phyloP scores from a whole-genome alignment of 2,113 vertebrate genomes.

The Lanius ludovicianus region DNA sequence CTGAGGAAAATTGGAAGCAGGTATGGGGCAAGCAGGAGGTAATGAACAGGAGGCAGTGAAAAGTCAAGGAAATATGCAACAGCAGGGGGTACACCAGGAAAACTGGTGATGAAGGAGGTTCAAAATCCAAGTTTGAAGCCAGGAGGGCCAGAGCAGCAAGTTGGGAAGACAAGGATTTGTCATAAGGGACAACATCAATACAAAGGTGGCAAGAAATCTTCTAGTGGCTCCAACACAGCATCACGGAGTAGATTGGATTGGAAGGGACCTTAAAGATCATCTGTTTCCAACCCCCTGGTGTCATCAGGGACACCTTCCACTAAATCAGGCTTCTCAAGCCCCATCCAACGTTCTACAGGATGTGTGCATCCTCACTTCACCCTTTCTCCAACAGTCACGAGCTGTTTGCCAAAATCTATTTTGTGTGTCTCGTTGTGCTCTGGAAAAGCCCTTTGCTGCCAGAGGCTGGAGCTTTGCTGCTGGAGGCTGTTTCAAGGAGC shows the following conservation, averaged over 20 bases:
- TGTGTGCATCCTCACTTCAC: neutral
- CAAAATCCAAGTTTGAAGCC: neutral
- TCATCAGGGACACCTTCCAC: neutral
- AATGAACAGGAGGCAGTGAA: neutral
- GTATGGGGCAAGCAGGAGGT: neutral
- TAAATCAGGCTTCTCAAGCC: neutral
- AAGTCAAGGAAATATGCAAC: neutral
- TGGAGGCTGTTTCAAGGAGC: neutral
- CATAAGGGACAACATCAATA: neutral
- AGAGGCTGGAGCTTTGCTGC: neutral
- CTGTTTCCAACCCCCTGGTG: neutral
- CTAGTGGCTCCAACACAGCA: neutral
- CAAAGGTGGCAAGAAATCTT: neutral
- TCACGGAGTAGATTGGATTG: neutral
- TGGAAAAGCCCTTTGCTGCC: neutral
- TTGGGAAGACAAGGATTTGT: neutral
- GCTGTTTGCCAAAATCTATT: neutral
- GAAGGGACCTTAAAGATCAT: neutral
- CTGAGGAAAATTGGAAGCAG: conserved; percentile 16
- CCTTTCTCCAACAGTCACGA: neutral
- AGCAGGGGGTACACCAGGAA: neutral
- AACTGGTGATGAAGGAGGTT: neutral
- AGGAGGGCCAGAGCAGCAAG: neutral
- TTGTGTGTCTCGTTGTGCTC: rapidly evolving
- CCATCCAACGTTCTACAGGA: rapidly evolving